A percentile compares a stretch with the other conserved stretches of the same genome.
These are phyloP conservation scores for Hyposmocoma kahamanoa DNA, from an alignment of 1,140 invertebrate genomes.

Conservation along the genomic window DNA sequence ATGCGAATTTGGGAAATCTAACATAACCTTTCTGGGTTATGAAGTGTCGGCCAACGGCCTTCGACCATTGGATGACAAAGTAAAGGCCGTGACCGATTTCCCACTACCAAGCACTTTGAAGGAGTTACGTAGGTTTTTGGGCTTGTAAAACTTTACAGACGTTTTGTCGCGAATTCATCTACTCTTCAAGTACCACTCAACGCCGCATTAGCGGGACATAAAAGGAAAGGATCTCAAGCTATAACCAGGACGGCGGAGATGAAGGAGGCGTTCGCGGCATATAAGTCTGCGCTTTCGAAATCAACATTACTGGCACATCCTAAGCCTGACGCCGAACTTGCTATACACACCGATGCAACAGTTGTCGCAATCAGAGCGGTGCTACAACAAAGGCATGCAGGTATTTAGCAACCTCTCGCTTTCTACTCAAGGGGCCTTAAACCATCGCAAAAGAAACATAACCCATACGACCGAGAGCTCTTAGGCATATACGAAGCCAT, in stretches of 20 bases:
- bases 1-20: slow-evolving; percentile 16
- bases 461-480: slow-evolving; percentile 39
- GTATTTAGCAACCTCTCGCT: neutral
- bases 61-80: slow-evolving; percentile 27
- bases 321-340: neutral
- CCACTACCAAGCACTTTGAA: slow-evolving; percentile 22
- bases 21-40: slow-evolving; percentile 26
- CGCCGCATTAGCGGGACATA: slow-evolving; percentile 1
- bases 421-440: slow-evolving; percentile 29
- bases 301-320: neutral
- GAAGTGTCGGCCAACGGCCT: slow-evolving; percentile 24
- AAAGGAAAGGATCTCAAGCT: neutral
- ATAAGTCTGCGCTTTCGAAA: neutral
- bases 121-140: slow-evolving; percentile 37
- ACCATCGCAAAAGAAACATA: slow-evolving; percentile 22
- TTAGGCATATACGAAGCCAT: slow-evolving; percentile 32
- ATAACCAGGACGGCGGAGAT: slow-evolving; percentile 12
- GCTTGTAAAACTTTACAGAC: slow-evolving; percentile 48
- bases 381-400: neutral
- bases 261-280: neutral
- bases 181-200: slow-evolving; percentile 6
- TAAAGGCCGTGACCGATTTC: slow-evolving; percentile 26
- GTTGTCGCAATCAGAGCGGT: neutral
- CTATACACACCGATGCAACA: neutral
- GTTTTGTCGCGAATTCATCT: slow-evolving; percentile 38